Evolutionary conservation across 2,888 invertebrate genomes (phyloP).

Genomic region (Machimus rusticus): DNA sequence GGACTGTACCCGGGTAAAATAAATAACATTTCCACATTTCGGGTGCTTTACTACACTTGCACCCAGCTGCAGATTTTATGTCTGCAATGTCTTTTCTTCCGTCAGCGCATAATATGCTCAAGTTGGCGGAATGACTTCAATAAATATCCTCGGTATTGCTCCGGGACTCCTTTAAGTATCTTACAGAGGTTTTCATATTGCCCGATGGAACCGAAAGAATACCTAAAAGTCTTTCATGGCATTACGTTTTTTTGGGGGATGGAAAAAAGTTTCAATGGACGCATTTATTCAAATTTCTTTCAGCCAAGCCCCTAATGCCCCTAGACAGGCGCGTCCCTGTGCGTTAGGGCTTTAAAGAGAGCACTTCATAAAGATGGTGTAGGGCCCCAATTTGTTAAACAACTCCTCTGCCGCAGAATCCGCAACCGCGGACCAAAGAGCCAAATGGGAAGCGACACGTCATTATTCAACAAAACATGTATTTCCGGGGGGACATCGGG

Average conservation of each 20-base stretch:
- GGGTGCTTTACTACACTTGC: background rate
- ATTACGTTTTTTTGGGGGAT: background rate
- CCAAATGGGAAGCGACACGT: conserved; percentile 15
- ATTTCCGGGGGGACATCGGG: background rate
- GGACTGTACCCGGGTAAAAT: background rate
- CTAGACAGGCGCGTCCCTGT: background rate
- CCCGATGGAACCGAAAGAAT: background rate
- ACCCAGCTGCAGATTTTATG: background rate
- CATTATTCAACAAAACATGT: conserved; percentile 25
- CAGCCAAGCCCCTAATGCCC: background rate
- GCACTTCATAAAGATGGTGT: background rate
- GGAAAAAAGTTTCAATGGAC: background rate
- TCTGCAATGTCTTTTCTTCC: background rate
- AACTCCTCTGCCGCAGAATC: background rate
- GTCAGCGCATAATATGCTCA: background rate
- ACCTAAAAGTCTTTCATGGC: background rate
- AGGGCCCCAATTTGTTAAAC: background rate
- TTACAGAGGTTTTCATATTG: background rate
- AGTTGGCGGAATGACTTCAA: background rate
- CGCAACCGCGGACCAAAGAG: background rate
- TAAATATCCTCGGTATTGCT: background rate
- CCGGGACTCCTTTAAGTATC: background rate
- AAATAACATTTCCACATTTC: background rate
- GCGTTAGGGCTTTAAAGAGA: background rate
- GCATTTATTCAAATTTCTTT: background rate